Percentiles rank a stretch among this genome's conserved stretches.
Conservation (phyloP, 2,888 invertebrate species). For the Leptarthrus brevirostris region DNA sequence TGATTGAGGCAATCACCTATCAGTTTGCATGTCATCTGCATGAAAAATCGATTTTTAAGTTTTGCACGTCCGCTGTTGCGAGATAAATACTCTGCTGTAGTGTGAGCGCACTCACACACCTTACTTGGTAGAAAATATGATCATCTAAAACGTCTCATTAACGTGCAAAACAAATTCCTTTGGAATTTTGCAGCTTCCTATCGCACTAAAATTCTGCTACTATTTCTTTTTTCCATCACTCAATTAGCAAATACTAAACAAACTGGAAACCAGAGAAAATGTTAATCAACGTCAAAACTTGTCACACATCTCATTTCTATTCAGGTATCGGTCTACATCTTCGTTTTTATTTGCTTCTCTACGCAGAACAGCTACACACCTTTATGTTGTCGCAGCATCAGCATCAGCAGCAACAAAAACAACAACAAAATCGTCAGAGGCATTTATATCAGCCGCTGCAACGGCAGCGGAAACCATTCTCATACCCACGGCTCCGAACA, state of each 20-base stretch:
- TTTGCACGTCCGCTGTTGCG: too few species aligned
- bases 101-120: too few species aligned
- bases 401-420: background rate
- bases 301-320: conserved; percentile 31
- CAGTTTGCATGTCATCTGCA: too few species aligned
- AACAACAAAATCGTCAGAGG: conserved; percentile 7
- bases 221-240: background rate
- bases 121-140: too few species aligned
- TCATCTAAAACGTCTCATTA: too few species aligned
- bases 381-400: background rate
- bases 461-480: conserved; percentile 24
- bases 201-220: background rate
- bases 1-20: too few species aligned
- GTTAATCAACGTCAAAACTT: conserved; percentile 27
- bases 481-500: conserved; percentile 14
- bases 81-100: too few species aligned
- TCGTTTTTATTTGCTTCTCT: background rate
- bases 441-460: background rate
- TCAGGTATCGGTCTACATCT: background rate
- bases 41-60: too few species aligned
- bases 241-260: conserved; percentile 5
- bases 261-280: background rate
- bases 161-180: conserved; percentile 29
- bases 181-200: conserved; percentile 13
- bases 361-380: conserved; percentile 8